Evolutionary conservation across 2,888 invertebrate genomes (phyloP).

Genomic region (Acronicta aceris): DNA sequence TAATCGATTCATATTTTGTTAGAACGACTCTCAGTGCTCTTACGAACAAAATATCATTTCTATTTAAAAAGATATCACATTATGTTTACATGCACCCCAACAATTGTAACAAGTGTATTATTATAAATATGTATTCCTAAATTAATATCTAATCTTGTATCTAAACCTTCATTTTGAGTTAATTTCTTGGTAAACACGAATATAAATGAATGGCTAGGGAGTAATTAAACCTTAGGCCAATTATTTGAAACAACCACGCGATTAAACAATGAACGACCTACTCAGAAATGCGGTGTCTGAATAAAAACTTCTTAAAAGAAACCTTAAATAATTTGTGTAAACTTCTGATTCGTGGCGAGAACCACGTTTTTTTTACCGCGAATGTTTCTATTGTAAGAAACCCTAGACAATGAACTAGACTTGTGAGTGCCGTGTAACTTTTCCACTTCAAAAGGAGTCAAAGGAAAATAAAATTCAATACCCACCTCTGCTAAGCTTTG

Average conservation of each 20-base stretch:
- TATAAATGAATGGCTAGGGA: conserved; percentile 50
- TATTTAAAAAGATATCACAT: too few relatives aligned
- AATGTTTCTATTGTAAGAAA: background rate
- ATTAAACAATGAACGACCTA: conserved; percentile 74
- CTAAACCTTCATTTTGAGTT: conserved; percentile 5
- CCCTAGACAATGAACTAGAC: background rate
- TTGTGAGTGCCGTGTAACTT: background rate
- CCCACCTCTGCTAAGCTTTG: background rate
- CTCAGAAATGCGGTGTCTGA: conserved; percentile 26
- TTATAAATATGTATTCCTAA: too few relatives aligned
- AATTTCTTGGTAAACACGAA: conserved; percentile 31
- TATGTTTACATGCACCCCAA: too few relatives aligned
- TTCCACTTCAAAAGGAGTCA: too few relatives aligned
- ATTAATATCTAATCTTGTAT: too few relatives aligned
- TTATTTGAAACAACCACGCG: conserved; percentile 72
- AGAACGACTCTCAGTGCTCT: too few relatives aligned
- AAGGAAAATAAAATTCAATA: background rate
- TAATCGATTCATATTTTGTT: too few relatives aligned
- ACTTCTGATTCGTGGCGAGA: background rate
- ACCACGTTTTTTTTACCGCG: background rate
- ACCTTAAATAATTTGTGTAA: conserved; percentile 16
- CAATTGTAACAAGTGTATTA: too few relatives aligned
- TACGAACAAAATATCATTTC: too few relatives aligned
- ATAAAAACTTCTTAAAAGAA: conserved; percentile 11
- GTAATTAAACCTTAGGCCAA: conserved; percentile 70